Base-by-base conservation (phyloP, 2,888 invertebrate genomes). In the Pharmacophagus antenor region DNA sequence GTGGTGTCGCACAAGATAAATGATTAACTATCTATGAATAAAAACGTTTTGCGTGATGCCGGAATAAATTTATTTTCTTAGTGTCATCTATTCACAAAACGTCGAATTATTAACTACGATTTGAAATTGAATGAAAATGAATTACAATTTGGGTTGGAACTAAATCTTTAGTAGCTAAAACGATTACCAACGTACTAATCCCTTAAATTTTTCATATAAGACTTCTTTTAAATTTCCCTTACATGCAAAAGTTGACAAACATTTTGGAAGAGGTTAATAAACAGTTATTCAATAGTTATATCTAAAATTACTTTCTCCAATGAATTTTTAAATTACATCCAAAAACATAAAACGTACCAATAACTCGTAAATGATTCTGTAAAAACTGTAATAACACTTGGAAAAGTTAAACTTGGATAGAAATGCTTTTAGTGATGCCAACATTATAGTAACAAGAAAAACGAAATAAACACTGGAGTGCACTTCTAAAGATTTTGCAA, bases 381-480 rank as follows among this genome's bases (percentile, higher is more conserved):
- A 25, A n/a, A 50, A 50, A 17, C 31, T 17, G 0, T 10, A 50
- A 50, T 8, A n/a, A 8, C 18, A 15, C 3, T 50, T 50, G 8
- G 20, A 7, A 47, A 27, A 50, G 22, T 50, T 7, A 42, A 52
- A 37, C 51, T 21, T 18, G 15, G 37, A 20, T 15, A 15, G 17
- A 42, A 42, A 42, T 17, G 42, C 42, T 42, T 15, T 42, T 42
- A 42, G n/a, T 17, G n/a, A 42, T 17, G n/a, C 17, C 42, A 42
- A 42, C 42, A 47, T 58, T 58, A 25, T 46, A 52, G 37, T 57
- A 17, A 46, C 22, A 50, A 59, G 8, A 49, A 59, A 27, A 44
- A 51, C 55, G 20, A 60, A 46, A 17, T 55, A 46, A 44, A 55
- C 23, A 31, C 54, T 49, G 44, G 37, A 55, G 37, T 55, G 60